phyloP scores from a whole-genome alignment of 2,888 invertebrate species.

The Coenonympha arcania region DNA sequence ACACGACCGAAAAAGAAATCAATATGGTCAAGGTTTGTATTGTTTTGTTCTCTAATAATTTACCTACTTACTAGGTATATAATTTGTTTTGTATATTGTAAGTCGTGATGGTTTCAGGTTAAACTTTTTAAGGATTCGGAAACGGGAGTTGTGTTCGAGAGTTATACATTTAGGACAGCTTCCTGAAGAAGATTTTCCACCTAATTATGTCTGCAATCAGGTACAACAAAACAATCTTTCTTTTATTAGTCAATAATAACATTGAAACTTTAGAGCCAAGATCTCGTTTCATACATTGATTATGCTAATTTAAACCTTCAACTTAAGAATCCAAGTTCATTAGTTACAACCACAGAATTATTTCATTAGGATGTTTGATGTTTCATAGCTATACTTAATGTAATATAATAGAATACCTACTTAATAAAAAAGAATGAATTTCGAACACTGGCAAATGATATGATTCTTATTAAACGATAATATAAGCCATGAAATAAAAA shows the following conservation, averaged over 20 bases:
- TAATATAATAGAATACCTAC: too few species aligned
- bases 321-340: not conserved
- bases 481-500: too few species aligned
- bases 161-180: slow-evolving; percentile 84
- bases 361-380: not conserved
- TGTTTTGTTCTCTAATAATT: slow-evolving; percentile 31
- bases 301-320: slow-evolving; percentile 2
- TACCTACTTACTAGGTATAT: slow-evolving; percentile 21
- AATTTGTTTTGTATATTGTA: slow-evolving; percentile 27
- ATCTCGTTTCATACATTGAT: not conserved
- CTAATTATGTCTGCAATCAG: slow-evolving; percentile 97
- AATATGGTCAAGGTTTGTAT: slow-evolving; percentile 65
- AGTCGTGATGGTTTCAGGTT: slow-evolving; percentile 81
- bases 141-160: slow-evolving; percentile 82
- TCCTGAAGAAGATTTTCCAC: slow-evolving; percentile 88
- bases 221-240: slow-evolving; percentile 46
- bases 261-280: not conserved
- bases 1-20: slow-evolving; percentile 58
- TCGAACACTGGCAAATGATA: too few species aligned
- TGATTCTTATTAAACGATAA: too few species aligned
- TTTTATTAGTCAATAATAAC: not conserved
- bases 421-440: too few species aligned
- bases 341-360: not conserved
- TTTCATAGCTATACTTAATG: too few species aligned
- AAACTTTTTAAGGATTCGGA: slow-evolving; percentile 82